phyloP scores from a whole-genome alignment of 2,797 vertebrate genomes.

The Florisuga fusca region DNA sequence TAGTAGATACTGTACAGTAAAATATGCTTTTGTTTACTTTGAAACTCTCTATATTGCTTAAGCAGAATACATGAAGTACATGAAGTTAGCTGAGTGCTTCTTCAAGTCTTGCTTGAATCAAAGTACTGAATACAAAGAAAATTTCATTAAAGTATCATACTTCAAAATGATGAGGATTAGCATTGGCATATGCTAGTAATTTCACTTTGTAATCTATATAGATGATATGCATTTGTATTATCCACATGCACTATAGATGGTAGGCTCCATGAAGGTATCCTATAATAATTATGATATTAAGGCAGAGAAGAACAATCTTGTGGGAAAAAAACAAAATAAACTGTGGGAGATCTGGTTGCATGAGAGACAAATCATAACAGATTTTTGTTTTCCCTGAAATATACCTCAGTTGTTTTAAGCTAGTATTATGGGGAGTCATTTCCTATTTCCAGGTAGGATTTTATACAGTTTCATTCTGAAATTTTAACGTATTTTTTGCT shows the following conservation, averaged over 20 bases:
- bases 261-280: background rate
- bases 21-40: background rate
- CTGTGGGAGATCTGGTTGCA: background rate
- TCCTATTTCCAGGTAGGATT: background rate
- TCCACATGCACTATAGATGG: background rate
- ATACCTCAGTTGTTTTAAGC: background rate
- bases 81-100: background rate
- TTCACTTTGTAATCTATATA: background rate
- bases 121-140: background rate
- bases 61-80: background rate
- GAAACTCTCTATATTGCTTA: background rate
- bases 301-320: background rate
- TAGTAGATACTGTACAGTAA: background rate
- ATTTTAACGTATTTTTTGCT: background rate
- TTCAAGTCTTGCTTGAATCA: background rate
- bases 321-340: background rate
- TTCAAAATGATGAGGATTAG: background rate
- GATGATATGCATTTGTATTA: background rate
- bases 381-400: background rate
- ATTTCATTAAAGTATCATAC: background rate
- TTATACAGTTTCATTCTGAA: background rate
- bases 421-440: accelerated
- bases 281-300: background rate
- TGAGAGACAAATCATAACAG: background rate
- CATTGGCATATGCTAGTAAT: background rate